Base-by-base conservation (phyloP, 2,888 invertebrate species). In the Trissolcus japonicus region DNA sequence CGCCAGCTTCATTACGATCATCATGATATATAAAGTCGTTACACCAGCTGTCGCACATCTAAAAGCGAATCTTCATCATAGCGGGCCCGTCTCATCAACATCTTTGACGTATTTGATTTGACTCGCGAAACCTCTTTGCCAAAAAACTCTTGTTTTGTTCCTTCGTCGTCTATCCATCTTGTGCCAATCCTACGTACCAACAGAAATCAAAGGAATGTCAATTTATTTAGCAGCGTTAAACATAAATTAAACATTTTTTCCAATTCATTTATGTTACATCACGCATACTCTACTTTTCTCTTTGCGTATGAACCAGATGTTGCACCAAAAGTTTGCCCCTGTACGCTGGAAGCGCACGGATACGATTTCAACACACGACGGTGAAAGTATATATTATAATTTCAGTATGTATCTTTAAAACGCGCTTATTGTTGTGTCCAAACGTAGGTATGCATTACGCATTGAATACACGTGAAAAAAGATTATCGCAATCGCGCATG, bases 1-100 rank as follows among this genome's bases (percentile, higher is more conserved):
- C 80, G 80, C 80, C 81, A 79, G 67, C 74, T 78, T 78, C 78
- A 76, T 80, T 77, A 63, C 75, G 79, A 83, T 82, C 82, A 79
- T 69, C 82, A 79, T 69, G 81, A 83, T 81, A 75, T 73, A 75
- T 79, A 75, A 29, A 29, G 29, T 29, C 29, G 29, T 29, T 29
- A 29, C 29, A 29, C 29, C 29, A 29, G 29, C 29, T 29, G 29
- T 29, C 29, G 29, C 29, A n/a, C n/a, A 29, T 29, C 29, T 29
- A 6, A 29, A 29, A 14, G 14, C n/a, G 6, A 46, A 46, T 46
- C 43, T 13, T 46, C 14, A 7, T 46, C 6, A 46, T 46, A 1
- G 19, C 4, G 29, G 29, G 29, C 6, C 29, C 7, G 6, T 29
- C 29, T 29, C 29, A 29, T 29, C 29, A 29, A 29, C 29, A 7